Evolutionary conservation across 1,140 invertebrate species (phyloP), one percentile per base, ranked within the genome.

Genomic region (Rhopalosiphum padi): DNA sequence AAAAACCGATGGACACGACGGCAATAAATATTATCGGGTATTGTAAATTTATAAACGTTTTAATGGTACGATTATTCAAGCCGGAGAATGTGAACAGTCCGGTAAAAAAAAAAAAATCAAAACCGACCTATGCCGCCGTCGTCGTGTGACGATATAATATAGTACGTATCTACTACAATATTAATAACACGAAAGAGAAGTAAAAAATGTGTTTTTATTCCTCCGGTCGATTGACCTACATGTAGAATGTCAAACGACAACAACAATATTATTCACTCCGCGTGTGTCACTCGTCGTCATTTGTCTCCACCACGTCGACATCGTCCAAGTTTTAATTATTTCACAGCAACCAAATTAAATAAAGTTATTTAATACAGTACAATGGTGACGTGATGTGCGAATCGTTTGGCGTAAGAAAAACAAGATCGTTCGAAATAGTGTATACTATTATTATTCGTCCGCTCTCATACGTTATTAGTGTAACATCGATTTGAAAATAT

Each of bases 141-240:
- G 60, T n/a, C n/a, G 60, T 77, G n/a, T 77, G n/a, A 77, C n/a
- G 60, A 77, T 77, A 77, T 77, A 77, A n/a, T 77, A 77, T n/a
- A 77, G n/a, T 35, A 60, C 23, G 25, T 25, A 60, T 22, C 23
- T 18, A 68, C 60, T 35, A 77, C 60, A 77, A 77, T 77, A 77
- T 77, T 77, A 77, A 77, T 77, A 77, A 77, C 18, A n/a, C 60
- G 5, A 77, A 77, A n/a, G 60, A 77, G 30, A 77, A 77, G 60
- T 77, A n/a, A 77, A 77, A 77, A 77, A 77, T 77, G 60, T 35
- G 60, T 77, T 77, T 77, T 77, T n/a, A n/a, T 77, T 77, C 60
- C 60, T 77, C 30, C 60, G 60, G 60, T 77, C 60, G 60, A 77
- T 77, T 77, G 60, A 77, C 60, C 60, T 77, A 77, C n/a, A 77